Evolutionary conservation across 2,797 vertebrate genomes (phyloP), one percentile per base, ranked within the genome.

Genomic region (Diplodus puntazzo): DNA sequence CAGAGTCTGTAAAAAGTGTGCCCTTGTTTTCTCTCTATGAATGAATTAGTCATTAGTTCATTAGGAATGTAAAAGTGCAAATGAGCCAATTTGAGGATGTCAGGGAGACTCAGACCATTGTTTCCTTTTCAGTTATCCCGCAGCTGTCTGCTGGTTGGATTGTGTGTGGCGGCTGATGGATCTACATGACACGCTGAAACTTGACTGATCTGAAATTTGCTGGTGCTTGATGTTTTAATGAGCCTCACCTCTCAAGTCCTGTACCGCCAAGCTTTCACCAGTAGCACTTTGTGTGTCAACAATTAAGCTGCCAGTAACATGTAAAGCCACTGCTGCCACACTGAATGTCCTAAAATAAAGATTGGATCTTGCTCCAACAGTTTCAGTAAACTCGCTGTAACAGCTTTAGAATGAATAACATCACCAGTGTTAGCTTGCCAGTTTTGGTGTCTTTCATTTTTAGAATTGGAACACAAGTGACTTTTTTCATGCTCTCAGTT

Each of bases 261-360:
- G 71, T 39, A 60, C 46, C 43, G 45, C 45, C 69, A 63, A 34
- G 46, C 55, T 66, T 57, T 75, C 46, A 75, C 48, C n/a, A 50
- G 46, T n/a, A 60, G 8, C 5, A 12, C 54, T 67, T 8, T 60
- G 53, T 60, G 53, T 50, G 48, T 72, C 70, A 52, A 53, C 45
- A 66, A 21, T 18, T 70, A 18, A 46, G 13, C 42, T 77, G 73
- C 65, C 80, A 54, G 21, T 43, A 66, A 64, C 17, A 45, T 66
- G 34, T 53, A 61, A 60, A 55, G 57, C 49, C 18, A 2, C 34
- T 16, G 53, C 53, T 0, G 25, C 42, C 66, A 72, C 34, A 65
- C 48, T 12, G 8, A 9, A 58, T 43, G n/a, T 11, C 21, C 54
- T 30, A 16, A 43, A 73, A 49, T 0, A 8, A 20, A 69, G 57